phyloP scores from a whole-genome alignment of 2,113 vertebrate genomes.

The Lontra canadensis region DNA sequence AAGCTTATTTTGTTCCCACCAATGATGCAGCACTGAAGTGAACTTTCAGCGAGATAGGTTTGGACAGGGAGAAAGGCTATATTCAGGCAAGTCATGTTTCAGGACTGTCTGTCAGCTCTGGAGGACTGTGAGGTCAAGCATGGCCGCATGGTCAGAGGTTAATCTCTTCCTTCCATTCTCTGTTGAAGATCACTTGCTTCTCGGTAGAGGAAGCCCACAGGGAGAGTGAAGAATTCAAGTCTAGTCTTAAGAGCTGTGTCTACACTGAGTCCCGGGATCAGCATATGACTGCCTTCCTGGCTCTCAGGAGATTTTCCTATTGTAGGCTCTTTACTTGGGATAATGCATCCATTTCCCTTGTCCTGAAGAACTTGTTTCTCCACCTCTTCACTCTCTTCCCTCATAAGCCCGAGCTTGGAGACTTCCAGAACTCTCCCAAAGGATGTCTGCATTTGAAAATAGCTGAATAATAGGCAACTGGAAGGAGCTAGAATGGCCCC shows the following conservation, averaged over 20 bases:
- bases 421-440: neutral
- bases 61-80: neutral
- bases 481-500: neutral
- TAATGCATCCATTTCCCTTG: neutral
- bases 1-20: neutral
- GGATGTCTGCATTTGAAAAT: neutral
- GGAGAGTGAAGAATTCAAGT: neutral
- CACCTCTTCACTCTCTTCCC: conserved; percentile 4
- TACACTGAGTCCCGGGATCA: neutral
- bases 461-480: neutral
- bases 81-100: neutral
- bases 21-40: neutral
- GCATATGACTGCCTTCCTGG: neutral
- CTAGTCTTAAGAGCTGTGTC: neutral
- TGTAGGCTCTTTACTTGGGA: neutral
- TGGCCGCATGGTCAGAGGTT: neutral
- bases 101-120: neutral
- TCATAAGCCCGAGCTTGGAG: neutral
- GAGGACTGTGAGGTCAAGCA: neutral
- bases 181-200: neutral
- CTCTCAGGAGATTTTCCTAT: neutral
- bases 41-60: neutral
- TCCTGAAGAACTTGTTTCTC: neutral
- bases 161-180: neutral
- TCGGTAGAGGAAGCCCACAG: neutral